A percentile compares a stretch with the other conserved stretches of the same genome.
Conservation (phyloP, 2,888 invertebrate species). For the Drosophila mettleri region DNA sequence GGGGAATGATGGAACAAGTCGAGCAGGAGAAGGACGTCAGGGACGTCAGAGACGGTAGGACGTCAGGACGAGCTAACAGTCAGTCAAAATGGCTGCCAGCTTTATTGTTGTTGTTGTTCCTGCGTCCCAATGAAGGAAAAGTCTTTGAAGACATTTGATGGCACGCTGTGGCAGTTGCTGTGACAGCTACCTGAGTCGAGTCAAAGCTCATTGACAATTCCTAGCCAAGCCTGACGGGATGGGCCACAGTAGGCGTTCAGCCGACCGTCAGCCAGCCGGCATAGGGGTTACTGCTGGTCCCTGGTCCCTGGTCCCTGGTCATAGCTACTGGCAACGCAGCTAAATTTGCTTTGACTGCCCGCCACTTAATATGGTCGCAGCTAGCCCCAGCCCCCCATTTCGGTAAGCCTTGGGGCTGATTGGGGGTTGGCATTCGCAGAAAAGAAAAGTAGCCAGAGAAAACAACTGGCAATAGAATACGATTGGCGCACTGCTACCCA, state of each 20-base stretch:
- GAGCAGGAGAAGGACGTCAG: slow-evolving; percentile 18
- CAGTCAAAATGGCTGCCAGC: slow-evolving; percentile 74
- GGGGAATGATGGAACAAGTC: slow-evolving; percentile 25
- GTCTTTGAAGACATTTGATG: slow-evolving; percentile 65
- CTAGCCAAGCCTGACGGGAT: slow-evolving; percentile 19
- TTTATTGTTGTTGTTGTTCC: slow-evolving; percentile 14
- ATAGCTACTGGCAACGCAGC: slow-evolving; percentile 47
- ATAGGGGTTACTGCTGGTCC: slow-evolving; percentile 30
- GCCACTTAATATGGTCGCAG: slow-evolving; percentile 36
- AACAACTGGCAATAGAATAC: slow-evolving; percentile 26
- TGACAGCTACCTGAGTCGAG: slow-evolving; percentile 58
- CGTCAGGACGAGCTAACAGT: slow-evolving; percentile 47
- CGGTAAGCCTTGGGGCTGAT: slow-evolving; percentile 25
- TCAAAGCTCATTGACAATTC: slow-evolving; percentile 65
- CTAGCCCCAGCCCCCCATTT: background rate
- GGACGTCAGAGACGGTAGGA: too few relatives aligned
- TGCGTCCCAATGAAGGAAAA: slow-evolving; percentile 60
- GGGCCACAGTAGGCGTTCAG: background rate
- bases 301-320: slow-evolving; percentile 16
- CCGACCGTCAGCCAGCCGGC: background rate
- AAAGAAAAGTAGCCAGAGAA: background rate
- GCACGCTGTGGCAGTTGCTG: slow-evolving; percentile 26
- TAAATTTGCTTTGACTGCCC: slow-evolving; percentile 49
- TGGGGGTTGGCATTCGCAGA: slow-evolving; percentile 4
- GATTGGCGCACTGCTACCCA: slow-evolving; percentile 22